Evolutionary conservation across 2,113 vertebrate genomes (phyloP), one percentile per base, ranked within the genome.

Genomic region (Prochilodus magdalenae): DNA sequence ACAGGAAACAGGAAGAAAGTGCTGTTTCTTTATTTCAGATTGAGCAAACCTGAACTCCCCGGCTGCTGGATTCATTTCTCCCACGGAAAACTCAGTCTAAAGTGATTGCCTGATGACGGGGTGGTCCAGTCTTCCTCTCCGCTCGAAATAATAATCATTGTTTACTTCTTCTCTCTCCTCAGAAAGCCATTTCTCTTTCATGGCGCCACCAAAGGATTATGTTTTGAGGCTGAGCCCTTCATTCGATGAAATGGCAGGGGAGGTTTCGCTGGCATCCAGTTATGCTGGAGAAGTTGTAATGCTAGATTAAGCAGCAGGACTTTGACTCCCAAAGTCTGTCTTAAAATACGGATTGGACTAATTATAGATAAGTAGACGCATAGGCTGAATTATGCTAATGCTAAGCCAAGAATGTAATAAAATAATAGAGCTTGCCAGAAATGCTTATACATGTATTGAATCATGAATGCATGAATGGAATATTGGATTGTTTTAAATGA

Each of bases 171-270:
- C 27, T 73, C 65, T 20, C 18, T 70, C n/a, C 29, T 79, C 15
- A 26, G 13, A 72, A 72, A 60, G 57, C n/a, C 57, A 5, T 27
- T 79, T 26, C 26, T 53, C n/a, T 75, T 77, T 77, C 40, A 14
- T 22, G 2, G 22, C 60, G 24, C 57, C 15, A 44, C 55, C 44
- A 20, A 62, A 53, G 49, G 76, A 44, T 66, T 67, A 30, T 33
- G 13, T 33, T 78, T 78, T n/a, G 69, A 80, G 36, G 65, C 55
- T 66, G 67, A 57, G 29, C 53, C 22, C 18, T 70, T 55, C 24
- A 18, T 78, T 80, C 72, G 40, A 33, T 20, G 22, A 13, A 40
- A 63, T 22, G 7, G 1, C 15, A 27, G 4, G 26, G 5, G 27
- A 33, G 55, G 22, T 55, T n/a, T 69, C 49, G 40, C 49, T n/a